phyloP scores from a whole-genome alignment of 1,140 invertebrate species.

The Apocrypta bakeri region DNA sequence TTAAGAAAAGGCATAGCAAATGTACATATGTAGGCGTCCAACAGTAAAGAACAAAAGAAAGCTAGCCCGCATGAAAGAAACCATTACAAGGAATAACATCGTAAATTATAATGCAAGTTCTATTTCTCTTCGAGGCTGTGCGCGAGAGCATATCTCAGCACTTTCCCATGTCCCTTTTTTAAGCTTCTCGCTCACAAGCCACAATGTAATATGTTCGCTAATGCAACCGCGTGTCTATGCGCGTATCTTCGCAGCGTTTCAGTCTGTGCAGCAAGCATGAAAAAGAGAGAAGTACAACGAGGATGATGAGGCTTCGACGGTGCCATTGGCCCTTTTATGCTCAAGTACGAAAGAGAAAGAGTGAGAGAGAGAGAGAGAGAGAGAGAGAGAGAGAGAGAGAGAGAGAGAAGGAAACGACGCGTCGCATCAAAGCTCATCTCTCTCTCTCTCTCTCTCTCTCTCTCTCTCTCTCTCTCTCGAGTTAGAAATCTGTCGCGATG shows the following conservation, averaged over 20 bases:
- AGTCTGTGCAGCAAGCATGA: not conserved
- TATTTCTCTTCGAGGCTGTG: not conserved
- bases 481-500: not conserved
- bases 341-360: too few species aligned
- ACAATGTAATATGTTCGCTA: conserved; percentile 2
- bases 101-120: not conserved
- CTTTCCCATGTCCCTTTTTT: not conserved
- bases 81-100: not conserved
- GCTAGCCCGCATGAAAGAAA: not conserved
- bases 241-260: not conserved
- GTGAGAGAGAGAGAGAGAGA: too few species aligned
- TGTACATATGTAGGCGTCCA: too few species aligned
- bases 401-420: too few species aligned
- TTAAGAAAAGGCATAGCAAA: not conserved
- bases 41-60: not conserved
- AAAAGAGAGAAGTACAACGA: conserved; percentile 2
- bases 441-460: too few species aligned
- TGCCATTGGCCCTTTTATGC: conserved; percentile 21
- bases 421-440: not conserved
- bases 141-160: too few species aligned
- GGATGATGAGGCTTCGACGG: not conserved
- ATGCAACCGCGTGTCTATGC: not conserved
- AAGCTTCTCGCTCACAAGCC: not conserved
- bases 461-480: not conserved
- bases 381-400: too few species aligned